These are phyloP conservation scores for Crotalus tigris DNA, from an alignment of 2,113 vertebrate species.

Conservation along the genomic window DNA sequence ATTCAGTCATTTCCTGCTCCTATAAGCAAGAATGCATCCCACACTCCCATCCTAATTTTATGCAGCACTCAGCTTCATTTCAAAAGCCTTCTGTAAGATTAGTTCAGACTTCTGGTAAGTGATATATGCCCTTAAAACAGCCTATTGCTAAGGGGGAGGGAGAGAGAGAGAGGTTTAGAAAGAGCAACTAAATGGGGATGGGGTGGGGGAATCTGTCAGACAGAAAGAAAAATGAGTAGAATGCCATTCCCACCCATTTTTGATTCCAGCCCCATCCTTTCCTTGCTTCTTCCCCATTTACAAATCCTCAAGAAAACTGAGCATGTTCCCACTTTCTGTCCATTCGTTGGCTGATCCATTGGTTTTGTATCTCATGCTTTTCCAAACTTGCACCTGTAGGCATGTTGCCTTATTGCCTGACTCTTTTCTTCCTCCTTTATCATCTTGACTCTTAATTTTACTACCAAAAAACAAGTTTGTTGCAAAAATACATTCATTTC, in stretches of 20 bases:
- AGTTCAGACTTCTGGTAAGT: background rate
- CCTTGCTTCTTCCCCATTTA: background rate
- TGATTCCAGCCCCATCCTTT: background rate
- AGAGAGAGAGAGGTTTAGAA: background rate
- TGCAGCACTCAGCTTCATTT: background rate
- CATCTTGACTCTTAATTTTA: background rate
- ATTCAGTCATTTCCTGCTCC: background rate
- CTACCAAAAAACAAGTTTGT: background rate
- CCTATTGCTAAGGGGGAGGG: background rate
- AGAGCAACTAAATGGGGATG: background rate
- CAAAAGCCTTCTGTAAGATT: background rate
- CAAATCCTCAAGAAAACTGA: background rate
- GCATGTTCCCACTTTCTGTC: background rate
- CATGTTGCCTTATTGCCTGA: background rate
- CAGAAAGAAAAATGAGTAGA: background rate
- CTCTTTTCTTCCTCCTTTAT: background rate
- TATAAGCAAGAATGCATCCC: background rate
- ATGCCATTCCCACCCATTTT: background rate
- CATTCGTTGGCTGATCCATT: background rate
- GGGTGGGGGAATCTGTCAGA: background rate
- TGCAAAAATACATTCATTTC: background rate
- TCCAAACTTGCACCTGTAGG: background rate
- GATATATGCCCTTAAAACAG: background rate
- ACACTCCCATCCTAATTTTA: background rate
- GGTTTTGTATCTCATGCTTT: background rate